phyloP scores from a whole-genome alignment of 2,113 vertebrate species.

The Pollachius pollachius region DNA sequence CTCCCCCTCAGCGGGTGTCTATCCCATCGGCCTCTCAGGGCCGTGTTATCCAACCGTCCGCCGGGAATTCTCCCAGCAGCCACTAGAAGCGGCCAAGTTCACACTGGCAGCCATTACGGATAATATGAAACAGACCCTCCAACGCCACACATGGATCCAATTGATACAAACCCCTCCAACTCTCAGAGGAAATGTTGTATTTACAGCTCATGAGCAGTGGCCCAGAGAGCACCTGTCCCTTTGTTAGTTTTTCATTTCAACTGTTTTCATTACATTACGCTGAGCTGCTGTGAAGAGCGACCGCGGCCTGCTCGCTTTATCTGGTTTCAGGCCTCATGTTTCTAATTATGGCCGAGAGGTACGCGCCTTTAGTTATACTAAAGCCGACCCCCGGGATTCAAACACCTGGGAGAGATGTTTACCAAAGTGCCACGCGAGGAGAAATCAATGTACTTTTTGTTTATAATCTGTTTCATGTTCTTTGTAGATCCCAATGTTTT shows the following conservation, averaged over 20 bases:
- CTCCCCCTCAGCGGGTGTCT: conserved; percentile 45
- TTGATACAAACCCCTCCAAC: conserved; percentile 53
- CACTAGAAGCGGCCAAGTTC: conserved; percentile 40
- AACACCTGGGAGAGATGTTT: too few relatives aligned
- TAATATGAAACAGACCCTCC: conserved; percentile 64
- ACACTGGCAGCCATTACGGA: conserved; percentile 54
- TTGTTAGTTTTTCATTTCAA: conserved; percentile 62
- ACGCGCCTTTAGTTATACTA: not conserved
- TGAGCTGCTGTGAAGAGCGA: conserved; percentile 22
- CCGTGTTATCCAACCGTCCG: not conserved
- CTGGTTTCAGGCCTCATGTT: conserved; percentile 36
- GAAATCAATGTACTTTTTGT: too few relatives aligned
- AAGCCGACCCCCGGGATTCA: too few relatives aligned
- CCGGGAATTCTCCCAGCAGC: conserved; percentile 25
- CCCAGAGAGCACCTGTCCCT: conserved; percentile 60
- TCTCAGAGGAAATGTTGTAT: conserved; percentile 63
- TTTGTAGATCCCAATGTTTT: too few relatives aligned
- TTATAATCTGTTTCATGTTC: too few relatives aligned
- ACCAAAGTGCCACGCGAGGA: too few relatives aligned
- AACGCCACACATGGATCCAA: conserved; percentile 61
- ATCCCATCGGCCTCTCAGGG: conserved; percentile 16
- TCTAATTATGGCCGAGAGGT: conserved; percentile 23
- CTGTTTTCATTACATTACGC: conserved; percentile 53
- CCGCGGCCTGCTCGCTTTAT: conserved; percentile 31
- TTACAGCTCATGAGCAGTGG: conserved; percentile 40